Percentiles rank a stretch among this genome's conserved stretches.
These are phyloP conservation scores for Rotaria socialis DNA, from an alignment of 2,888 invertebrate genomes.

Conservation along the genomic window DNA sequence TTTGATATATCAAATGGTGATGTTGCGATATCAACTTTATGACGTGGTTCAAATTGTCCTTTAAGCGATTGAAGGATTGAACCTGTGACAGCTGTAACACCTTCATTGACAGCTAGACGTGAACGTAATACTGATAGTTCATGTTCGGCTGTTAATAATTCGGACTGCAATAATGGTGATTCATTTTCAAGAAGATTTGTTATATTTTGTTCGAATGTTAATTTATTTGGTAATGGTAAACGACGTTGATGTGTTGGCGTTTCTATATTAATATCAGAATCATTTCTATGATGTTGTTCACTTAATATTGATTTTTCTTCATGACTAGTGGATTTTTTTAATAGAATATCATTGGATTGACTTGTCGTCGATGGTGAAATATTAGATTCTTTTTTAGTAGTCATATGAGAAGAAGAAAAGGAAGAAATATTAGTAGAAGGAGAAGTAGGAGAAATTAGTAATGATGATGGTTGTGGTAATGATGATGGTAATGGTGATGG, in stretches of 20 bases:
- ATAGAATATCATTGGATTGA: neutral
- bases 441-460: conserved; percentile 4
- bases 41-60: conserved; percentile 24
- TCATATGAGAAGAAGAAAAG: conserved; percentile 21
- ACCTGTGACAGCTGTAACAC: conserved; percentile 39
- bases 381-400: neutral
- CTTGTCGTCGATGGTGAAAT: neutral
- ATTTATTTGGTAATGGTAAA: neutral
- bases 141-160: conserved; percentile 43
- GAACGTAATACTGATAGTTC: conserved; percentile 39
- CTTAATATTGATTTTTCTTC: neutral
- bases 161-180: conserved; percentile 42
- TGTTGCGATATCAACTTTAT: neutral
- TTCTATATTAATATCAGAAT: neutral
- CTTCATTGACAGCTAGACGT: conserved; percentile 39
- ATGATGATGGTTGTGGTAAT: neutral
- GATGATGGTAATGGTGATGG: neutral
- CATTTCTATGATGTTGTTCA: neutral
- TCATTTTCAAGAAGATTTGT: conserved; percentile 43
- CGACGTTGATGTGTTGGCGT: neutral
- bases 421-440: neutral
- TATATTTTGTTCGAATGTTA: conserved; percentile 22
- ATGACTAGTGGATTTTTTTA: neutral
- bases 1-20: neutral
- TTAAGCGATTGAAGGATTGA: conserved; percentile 36